Evolutionary conservation across 2,113 vertebrate genomes (phyloP), one percentile per base, ranked within the genome.

Genomic region (Gadus chalcogrammus): DNA sequence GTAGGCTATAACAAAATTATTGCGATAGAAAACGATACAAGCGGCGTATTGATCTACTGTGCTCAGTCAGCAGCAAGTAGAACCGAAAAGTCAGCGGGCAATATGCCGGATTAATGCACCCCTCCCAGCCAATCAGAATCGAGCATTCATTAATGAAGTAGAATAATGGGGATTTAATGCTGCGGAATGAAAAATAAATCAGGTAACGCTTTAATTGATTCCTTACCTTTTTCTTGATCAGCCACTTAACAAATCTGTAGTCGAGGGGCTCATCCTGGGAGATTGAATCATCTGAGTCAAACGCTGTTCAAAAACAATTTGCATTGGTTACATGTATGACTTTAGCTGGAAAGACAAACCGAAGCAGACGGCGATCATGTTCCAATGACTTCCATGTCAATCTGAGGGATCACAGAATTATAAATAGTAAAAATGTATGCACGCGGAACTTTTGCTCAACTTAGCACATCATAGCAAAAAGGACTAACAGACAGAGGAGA

Each of bases 171-270:
- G 53, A 55, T 55, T 13, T 55, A 11, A 18, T 60, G 17, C 17
- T 60, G 15, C 18, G 1, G 15, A 20, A 69, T 42, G 9, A 64
- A 0, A 3, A 65, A 55, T 15, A 13, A 8, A 55, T 55, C 3
- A 8, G 17, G 55, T 58, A 58, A 1, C 42, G 15, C 1, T 13
- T 38, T n/a, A n/a, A n/a, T 42, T 20, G 17, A 22, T 24, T 15
- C 56, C 70, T 82, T 84, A 96, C 95, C 93, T 97, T 96, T 74
- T 94, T 93, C 86, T 93, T 97, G 28, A 93, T 89, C 75, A 99
- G 93, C 97, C 97, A 99, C 85, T 95, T 97, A 4, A 90, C 84
- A 79, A 99, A 96, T 83, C 87, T 89, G 53, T 88, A 91, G 86
- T 98, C 96, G 0, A 89, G 91, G 15, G 91, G 85, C 76, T 93